These are phyloP conservation scores for Ctenicera cuprea DNA, from an alignment of 2,888 invertebrate genomes.

Conservation along the genomic window DNA sequence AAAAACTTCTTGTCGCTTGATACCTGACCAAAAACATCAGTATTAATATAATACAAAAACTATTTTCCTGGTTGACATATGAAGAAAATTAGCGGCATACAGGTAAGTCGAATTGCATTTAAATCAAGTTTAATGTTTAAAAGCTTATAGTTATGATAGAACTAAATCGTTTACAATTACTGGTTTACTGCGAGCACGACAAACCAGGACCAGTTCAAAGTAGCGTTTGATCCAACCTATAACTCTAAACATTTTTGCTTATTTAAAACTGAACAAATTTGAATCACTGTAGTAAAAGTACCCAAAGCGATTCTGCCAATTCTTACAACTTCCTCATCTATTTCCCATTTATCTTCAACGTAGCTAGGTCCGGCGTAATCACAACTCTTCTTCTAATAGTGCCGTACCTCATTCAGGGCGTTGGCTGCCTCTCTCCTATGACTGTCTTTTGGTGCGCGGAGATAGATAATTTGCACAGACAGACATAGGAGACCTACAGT, in stretches of 20 bases:
- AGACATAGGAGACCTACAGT: no score
- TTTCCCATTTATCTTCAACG: slow-evolving; percentile 83
- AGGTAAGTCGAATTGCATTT: neutral
- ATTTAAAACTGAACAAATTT: no score
- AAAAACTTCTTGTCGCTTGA: slow-evolving; percentile 15
- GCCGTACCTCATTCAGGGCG: no score
- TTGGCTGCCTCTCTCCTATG: no score
- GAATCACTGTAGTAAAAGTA: slow-evolving; percentile 82
- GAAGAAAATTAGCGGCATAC: neutral
- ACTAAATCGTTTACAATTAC: slow-evolving; percentile 3
- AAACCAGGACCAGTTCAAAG: neutral
- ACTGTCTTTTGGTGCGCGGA: no score
- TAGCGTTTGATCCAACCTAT: neutral
- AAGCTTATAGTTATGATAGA: neutral
- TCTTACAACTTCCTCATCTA: slow-evolving; percentile 77
- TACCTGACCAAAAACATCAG: slow-evolving; percentile 4
- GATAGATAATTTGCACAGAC: no score
- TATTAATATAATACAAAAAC: slow-evolving; percentile 5
- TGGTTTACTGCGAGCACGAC: slow-evolving; percentile 9
- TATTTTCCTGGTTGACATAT: neutral
- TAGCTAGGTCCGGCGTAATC: slow-evolving; percentile 77
- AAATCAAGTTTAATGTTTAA: slow-evolving; percentile 5
- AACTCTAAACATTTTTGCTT: no score
- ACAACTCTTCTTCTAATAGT: no score
- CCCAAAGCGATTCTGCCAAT: slow-evolving; percentile 78